These are phyloP conservation scores for Xanthorhoe spadicearia DNA, from an alignment of 2,888 invertebrate species.

Conservation along the genomic window DNA sequence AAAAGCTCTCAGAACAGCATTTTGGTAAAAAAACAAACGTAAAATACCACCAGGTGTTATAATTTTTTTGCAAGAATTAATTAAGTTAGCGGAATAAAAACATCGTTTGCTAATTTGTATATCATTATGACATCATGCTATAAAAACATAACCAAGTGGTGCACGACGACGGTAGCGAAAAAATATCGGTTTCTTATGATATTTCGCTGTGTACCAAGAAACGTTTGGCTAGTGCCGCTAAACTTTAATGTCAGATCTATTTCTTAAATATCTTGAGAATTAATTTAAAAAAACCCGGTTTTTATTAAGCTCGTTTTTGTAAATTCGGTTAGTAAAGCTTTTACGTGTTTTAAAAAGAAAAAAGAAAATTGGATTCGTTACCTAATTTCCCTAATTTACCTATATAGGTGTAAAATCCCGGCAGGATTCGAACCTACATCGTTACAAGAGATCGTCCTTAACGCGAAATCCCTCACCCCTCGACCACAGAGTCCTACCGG, in stretches of 20 bases:
- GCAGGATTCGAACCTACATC: too few relatives aligned
- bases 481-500: too few relatives aligned
- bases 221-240: not conserved
- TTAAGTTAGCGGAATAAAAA: conserved; percentile 36
- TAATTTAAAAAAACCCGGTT: too few relatives aligned
- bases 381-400: too few relatives aligned
- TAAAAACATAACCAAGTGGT: conserved; percentile 33
- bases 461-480: too few relatives aligned
- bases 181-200: conserved; percentile 8
- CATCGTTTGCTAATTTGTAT: conserved; percentile 37
- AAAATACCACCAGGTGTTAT: not conserved
- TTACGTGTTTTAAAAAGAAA: too few relatives aligned
- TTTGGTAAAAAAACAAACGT: not conserved
- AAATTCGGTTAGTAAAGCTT: too few relatives aligned
- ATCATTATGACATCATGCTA: conserved; percentile 40
- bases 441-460: too few relatives aligned
- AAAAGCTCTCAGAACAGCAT: too few relatives aligned
- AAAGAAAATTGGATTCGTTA: too few relatives aligned
- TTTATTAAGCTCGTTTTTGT: too few relatives aligned
- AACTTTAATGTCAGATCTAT: not conserved
- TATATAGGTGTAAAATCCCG: too few relatives aligned
- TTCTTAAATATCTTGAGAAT: not conserved
- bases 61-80: conserved; percentile 35
- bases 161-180: conserved; percentile 35
- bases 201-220: not conserved